phyloP scores from a whole-genome alignment of 2,888 invertebrate genomes.

The Siphonodentalium dalli region DNA sequence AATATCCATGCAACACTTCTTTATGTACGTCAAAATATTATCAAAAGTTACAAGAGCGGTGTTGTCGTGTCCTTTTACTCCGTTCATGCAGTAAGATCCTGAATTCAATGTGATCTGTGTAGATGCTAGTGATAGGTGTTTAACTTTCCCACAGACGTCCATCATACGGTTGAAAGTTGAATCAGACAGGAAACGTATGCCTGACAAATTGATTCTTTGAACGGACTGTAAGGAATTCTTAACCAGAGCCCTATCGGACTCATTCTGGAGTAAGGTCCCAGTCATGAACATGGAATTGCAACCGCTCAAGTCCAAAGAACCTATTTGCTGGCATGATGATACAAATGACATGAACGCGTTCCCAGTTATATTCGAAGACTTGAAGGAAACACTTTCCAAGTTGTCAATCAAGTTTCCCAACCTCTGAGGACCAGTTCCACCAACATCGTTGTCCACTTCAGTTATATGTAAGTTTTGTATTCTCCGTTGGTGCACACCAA shows the following conservation, averaged over 20 bases:
- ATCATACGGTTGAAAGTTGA: slow-evolving; percentile 76
- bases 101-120: slow-evolving; percentile 77
- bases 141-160: slow-evolving; percentile 71
- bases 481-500: slow-evolving; percentile 31
- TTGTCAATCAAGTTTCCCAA: slow-evolving; percentile 44
- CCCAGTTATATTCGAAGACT: slow-evolving; percentile 57
- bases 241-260: slow-evolving; percentile 66
- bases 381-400: slow-evolving; percentile 49
- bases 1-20: slow-evolving; percentile 69
- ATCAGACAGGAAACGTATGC: slow-evolving; percentile 78
- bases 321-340: slow-evolving; percentile 67
- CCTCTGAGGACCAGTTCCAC: slow-evolving; percentile 39
- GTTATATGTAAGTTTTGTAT: slow-evolving; percentile 50
- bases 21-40: slow-evolving; percentile 72
- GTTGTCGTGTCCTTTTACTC: slow-evolving; percentile 63
- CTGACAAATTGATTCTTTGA: slow-evolving; percentile 71
- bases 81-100: slow-evolving; percentile 70
- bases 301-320: slow-evolving; percentile 71
- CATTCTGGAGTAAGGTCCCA: slow-evolving; percentile 73
- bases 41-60: slow-evolving; percentile 78
- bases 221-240: slow-evolving; percentile 64
- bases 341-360: slow-evolving; percentile 49
- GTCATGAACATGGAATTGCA: slow-evolving; percentile 80
- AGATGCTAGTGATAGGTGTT: slow-evolving; percentile 73
- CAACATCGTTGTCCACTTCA: slow-evolving; percentile 47